Conservation (phyloP, 1,140 invertebrate species). For the Plectrocnemia conspersa region DNA sequence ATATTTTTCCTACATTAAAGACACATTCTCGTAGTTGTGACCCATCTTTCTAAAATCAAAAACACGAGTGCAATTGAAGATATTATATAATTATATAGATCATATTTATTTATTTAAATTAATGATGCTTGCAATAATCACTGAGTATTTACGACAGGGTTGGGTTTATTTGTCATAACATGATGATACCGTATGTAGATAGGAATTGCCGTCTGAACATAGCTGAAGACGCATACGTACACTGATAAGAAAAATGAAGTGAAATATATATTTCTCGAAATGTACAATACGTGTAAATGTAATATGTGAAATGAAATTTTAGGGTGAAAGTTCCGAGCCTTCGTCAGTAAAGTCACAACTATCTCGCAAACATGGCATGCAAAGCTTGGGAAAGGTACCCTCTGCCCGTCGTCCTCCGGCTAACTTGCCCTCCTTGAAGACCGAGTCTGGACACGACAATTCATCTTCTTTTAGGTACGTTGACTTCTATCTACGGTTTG, state of each 20-base stretch:
- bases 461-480: slow-evolving; percentile 47
- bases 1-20: too few relatives aligned
- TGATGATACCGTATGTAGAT: slow-evolving; percentile 12
- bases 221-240: slow-evolving; percentile 1
- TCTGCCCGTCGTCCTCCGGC: slow-evolving; percentile 91
- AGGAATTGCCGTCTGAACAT: slow-evolving; percentile 19
- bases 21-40: too few relatives aligned
- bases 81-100: too few relatives aligned
- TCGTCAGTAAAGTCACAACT: slow-evolving; percentile 82
- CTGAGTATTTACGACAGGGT: too few relatives aligned
- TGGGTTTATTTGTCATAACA: too few relatives aligned
- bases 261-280: neutral
- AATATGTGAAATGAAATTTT: too few relatives aligned
- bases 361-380: slow-evolving; percentile 95
- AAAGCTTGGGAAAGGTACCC: slow-evolving; percentile 96
- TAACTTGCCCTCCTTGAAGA: slow-evolving; percentile 95
- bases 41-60: too few relatives aligned
- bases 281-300: neutral
- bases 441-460: slow-evolving; percentile 68
- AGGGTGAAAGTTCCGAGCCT: slow-evolving; percentile 86
- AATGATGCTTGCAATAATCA: too few relatives aligned
- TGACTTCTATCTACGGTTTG: slow-evolving; percentile 11
- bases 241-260: slow-evolving; percentile 1
- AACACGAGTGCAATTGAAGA: too few relatives aligned
- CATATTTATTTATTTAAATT: too few relatives aligned